Evolutionary conservation across 2,113 vertebrate genomes (phyloP).

Genomic region (Myotis davidii): DNA sequence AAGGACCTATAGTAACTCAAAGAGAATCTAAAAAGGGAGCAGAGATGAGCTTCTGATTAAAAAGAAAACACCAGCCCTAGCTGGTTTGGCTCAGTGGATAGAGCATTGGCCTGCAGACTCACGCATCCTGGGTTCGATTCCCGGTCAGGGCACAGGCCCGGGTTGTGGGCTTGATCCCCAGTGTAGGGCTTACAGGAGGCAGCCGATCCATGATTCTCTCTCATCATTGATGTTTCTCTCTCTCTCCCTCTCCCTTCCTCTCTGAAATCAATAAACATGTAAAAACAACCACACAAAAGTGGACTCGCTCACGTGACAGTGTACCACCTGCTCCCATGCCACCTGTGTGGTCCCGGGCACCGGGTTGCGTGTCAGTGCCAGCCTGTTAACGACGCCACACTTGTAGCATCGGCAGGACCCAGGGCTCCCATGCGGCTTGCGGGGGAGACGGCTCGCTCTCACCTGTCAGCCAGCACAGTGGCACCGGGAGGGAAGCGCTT

Average conservation of each 20-base stretch:
- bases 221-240: too few species aligned
- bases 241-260: too few species aligned
- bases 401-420: fast-evolving
- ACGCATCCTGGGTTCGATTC: too few species aligned
- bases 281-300: neutral
- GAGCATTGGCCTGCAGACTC: too few species aligned
- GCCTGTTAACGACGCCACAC: neutral
- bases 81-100: too few species aligned
- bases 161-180: too few species aligned
- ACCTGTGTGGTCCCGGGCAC: too few species aligned
- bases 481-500: neutral
- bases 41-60: neutral
- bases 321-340: fast-evolving
- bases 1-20: neutral
- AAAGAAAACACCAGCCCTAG: too few species aligned
- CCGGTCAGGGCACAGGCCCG: too few species aligned
- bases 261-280: too few species aligned
- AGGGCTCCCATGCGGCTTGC: fast-evolving
- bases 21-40: neutral
- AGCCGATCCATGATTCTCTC: too few species aligned
- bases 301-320: fast-evolving
- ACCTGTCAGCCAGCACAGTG: neutral
- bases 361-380: fast-evolving
- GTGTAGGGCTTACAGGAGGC: too few species aligned
- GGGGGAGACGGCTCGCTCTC: fast-evolving